phyloP scores from a whole-genome alignment of 1,140 invertebrate genomes.

The Heliothis subflexa region DNA sequence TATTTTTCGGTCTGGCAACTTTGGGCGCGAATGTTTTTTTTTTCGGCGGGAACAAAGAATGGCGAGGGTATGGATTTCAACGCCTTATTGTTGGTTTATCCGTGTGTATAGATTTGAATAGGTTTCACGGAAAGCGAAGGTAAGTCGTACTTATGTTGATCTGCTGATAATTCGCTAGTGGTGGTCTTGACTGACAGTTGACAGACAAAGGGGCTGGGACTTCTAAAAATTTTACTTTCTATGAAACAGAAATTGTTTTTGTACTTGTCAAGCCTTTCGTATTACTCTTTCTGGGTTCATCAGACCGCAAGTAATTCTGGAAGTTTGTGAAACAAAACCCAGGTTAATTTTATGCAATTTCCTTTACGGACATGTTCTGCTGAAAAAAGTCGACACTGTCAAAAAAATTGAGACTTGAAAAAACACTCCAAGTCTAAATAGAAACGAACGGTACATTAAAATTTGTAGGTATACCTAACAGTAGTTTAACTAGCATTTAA shows the following conservation, averaged over 20 bases:
- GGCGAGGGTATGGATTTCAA: slow-evolving; percentile 79
- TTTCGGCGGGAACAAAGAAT: slow-evolving; percentile 60
- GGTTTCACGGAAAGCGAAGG: slow-evolving; percentile 78
- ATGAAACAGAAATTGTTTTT: slow-evolving; percentile 49
- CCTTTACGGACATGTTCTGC: neutral
- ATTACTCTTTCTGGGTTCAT: slow-evolving; percentile 59
- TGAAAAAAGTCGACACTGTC: neutral
- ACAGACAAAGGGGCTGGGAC: slow-evolving; percentile 62
- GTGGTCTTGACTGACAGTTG: slow-evolving; percentile 77
- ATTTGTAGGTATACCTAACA: neutral
- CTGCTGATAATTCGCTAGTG: slow-evolving; percentile 69
- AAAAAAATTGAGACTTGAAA: neutral
- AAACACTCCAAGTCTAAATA: neutral
- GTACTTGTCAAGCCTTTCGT: slow-evolving; percentile 53
- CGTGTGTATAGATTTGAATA: slow-evolving; percentile 67
- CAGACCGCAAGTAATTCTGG: slow-evolving; percentile 55
- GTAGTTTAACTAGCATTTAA: neutral
- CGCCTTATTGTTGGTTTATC: slow-evolving; percentile 83
- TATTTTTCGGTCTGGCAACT: slow-evolving; percentile 78
- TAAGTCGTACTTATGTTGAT: slow-evolving; percentile 66
- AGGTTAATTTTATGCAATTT: neutral
- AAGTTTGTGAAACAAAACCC: too few relatives aligned
- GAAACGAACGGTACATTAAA: neutral
- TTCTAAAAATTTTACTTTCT: slow-evolving; percentile 73
- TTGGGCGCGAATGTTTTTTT: slow-evolving; percentile 75